These are phyloP conservation scores for Vultur gryphus DNA, from an alignment of 2,797 vertebrate species.

Conservation along the genomic window DNA sequence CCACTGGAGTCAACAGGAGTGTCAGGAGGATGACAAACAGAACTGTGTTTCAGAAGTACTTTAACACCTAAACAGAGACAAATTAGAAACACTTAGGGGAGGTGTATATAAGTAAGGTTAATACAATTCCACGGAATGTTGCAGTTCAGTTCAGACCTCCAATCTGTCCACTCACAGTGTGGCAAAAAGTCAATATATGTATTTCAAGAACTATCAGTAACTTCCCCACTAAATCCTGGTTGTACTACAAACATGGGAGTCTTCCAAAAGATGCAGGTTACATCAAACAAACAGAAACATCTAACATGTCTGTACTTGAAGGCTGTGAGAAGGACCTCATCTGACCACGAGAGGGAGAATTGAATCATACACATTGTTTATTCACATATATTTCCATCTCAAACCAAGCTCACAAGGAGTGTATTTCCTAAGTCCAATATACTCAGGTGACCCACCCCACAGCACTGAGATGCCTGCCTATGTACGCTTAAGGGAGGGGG, in stretches of 20 bases:
- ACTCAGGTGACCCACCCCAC: neutral
- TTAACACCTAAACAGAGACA: constrained; percentile 29
- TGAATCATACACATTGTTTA: constrained; percentile 26
- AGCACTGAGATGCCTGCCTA: neutral
- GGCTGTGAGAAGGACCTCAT: neutral
- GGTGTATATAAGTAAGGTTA: neutral
- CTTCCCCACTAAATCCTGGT: neutral
- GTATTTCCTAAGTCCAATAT: neutral
- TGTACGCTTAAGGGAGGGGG: neutral
- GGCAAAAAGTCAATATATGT: constrained; percentile 44
- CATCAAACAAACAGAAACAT: neutral
- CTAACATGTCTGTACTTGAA: neutral
- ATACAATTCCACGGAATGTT: neutral
- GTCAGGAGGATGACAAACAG: neutral
- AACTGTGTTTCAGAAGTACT: neutral
- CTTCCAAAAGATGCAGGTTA: neutral
- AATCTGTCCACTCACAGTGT: neutral
- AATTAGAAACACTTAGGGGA: constrained; percentile 10
- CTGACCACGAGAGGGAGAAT: constrained; percentile 63
- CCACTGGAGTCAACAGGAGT: neutral
- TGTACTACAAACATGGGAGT: neutral
- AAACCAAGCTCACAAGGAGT: neutral
- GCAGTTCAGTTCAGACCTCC: neutral
- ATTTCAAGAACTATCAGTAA: constrained; percentile 39
- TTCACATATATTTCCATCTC: neutral